Percentiles rank a stretch among this genome's conserved stretches.
Conservation (phyloP, 1,140 invertebrate genomes). For the Caenorhabditis elegans region DNA sequence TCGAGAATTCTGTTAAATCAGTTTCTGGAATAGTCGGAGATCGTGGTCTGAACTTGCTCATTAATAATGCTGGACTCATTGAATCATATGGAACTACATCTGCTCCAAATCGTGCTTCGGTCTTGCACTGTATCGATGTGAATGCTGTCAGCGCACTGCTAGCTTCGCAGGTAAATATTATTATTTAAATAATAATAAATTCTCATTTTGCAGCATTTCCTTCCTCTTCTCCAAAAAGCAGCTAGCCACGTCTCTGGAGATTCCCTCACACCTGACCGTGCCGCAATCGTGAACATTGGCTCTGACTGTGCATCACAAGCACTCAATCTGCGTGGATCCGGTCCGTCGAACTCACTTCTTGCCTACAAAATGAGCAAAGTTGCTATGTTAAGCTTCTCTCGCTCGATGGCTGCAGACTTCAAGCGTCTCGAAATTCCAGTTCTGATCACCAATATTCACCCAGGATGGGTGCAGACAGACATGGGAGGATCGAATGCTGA, state of each 20-base stretch:
- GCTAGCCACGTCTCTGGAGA: neutral
- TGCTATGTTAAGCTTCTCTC: conserved; percentile 13
- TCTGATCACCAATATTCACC: conserved; percentile 8
- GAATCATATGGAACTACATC: conserved; percentile 8
- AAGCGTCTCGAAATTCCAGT: neutral
- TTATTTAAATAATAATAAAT: no score
- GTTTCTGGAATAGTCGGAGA: conserved; percentile 33
- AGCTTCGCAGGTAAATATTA: conserved; percentile 30
- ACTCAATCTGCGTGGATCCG: conserved; percentile 30
- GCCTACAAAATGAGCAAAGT: conserved; percentile 47
- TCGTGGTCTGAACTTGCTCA: conserved; percentile 30
- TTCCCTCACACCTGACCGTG: neutral
- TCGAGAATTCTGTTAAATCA: neutral
- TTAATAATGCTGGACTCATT: conserved; percentile 47
- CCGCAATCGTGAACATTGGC: conserved; percentile 42
- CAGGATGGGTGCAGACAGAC: conserved; percentile 42
- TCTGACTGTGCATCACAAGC: conserved; percentile 37
- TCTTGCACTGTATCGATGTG: conserved; percentile 25
- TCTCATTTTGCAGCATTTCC: no score
- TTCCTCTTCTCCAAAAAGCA: conserved; percentile 39
- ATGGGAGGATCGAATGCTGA: conserved; percentile 41
- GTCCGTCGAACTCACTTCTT: neutral
- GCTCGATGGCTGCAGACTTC: conserved; percentile 24
- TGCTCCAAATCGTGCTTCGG: neutral
- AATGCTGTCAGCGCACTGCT: conserved; percentile 36